Base-by-base conservation (phyloP, 2,797 vertebrate species). In the Psittacula echo region DNA sequence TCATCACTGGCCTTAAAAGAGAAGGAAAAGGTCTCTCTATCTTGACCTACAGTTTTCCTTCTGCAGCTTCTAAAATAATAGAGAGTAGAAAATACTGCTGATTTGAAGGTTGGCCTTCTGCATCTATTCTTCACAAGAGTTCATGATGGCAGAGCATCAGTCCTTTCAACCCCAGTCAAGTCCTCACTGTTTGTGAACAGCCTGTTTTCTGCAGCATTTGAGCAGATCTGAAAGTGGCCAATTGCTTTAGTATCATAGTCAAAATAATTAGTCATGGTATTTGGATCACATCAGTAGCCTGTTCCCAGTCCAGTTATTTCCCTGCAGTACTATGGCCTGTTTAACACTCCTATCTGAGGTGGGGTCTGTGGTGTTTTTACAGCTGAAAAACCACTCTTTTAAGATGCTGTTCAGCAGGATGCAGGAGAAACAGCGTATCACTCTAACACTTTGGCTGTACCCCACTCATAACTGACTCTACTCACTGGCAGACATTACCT, bases 121-220 rank as follows among this genome's bases (percentile, higher is more conserved):
- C 50, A 65, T 13, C 11, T 50, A 12, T 27, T 68, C 60, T 41
- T 7, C 54, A 5, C 15, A 37, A 71, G n/a, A 18, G 23, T 4
- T 75, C 0, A 0, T 54, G 34, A 23, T 41, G 47, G 12, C 17
- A 91, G 7, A 61, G 18, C 4, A 1, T 8, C 50, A 32, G 24
- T 27, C 10, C n/a, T 30, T 75, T 50, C 34, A 37, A 37, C 23
- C 34, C 58, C 23, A 26, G 11, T 3, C 2, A 5, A 26, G 30
- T 72, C 27, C 41, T 77, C 34, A 4, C 8, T 4, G 0, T 32
- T 75, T 79, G 29, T 18, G 24, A 62, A 23, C 51, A 81, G 32
- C 5, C 23, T 72, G 26, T 42, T 89, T 70, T 41, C 44, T 66
- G 19, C 4, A 9, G 12, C 34, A 16, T 78, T 87, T 89, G 30